A percentile compares a stretch with the other conserved stretches of the same genome.
Conservation (phyloP, 64 coral and sea anemone species). For the Dendrophyllia cribrosa region DNA sequence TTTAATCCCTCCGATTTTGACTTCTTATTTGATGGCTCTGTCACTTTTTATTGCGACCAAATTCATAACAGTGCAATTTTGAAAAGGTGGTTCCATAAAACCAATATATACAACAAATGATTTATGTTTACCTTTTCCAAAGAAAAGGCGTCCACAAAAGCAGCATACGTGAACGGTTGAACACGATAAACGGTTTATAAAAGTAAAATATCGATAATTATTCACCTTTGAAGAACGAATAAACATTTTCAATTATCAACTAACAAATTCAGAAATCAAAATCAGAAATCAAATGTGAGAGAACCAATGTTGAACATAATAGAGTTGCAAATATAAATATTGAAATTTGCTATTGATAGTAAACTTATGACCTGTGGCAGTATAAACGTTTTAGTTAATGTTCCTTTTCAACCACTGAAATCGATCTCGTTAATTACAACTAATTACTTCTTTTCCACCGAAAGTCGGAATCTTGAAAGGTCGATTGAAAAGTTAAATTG, state of each 20-base stretch:
- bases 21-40: conserved; percentile 40
- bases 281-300: background rate
- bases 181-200: background rate
- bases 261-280: background rate
- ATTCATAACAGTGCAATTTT: conserved; percentile 45
- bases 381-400: conserved; percentile 52
- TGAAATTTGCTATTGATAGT: conserved; percentile 56
- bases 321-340: conserved; percentile 45
- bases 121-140: conserved; percentile 10
- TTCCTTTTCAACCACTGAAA: conserved; percentile 48
- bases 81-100: conserved; percentile 19
- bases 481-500: conserved; percentile 18
- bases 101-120: conserved; percentile 43
- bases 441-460: conserved; percentile 27
- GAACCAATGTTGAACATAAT: conserved; percentile 13
- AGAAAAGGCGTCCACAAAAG: conserved; percentile 13
- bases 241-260: background rate
- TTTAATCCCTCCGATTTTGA: conserved; percentile 49
- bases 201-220: background rate
- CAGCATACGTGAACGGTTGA: background rate
- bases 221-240: background rate
- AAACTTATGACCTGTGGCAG: conserved; percentile 31
- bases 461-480: conserved; percentile 20
- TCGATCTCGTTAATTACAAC: conserved; percentile 56
- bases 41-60: conserved; percentile 46